These are phyloP conservation scores for Yasuhikotakia modesta DNA, from an alignment of 2,797 vertebrate species.

Conservation along the genomic window DNA sequence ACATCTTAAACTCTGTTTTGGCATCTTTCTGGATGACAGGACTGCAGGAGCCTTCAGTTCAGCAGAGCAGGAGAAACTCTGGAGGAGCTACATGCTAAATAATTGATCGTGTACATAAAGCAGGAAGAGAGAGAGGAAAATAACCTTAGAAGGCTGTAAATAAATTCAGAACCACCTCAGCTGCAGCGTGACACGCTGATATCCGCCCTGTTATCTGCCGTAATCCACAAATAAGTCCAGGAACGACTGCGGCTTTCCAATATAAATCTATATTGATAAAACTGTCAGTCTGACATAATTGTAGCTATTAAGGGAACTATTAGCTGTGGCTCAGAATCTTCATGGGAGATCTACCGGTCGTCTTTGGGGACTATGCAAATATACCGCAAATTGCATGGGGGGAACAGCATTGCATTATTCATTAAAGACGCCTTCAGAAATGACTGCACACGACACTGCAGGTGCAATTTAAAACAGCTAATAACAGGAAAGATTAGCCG, in stretches of 20 bases:
- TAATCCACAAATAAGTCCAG: slow-evolving; percentile 46
- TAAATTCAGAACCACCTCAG: slow-evolving; percentile 54
- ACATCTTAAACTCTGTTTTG: background rate
- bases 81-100: slow-evolving; percentile 67
- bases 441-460: slow-evolving; percentile 38
- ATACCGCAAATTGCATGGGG: slow-evolving; percentile 37
- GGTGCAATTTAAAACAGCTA: slow-evolving; percentile 27
- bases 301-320: slow-evolving; percentile 57
- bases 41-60: slow-evolving; percentile 53
- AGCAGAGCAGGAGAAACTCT: slow-evolving; percentile 62
- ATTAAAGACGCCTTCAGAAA: slow-evolving; percentile 55
- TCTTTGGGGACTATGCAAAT: slow-evolving; percentile 54
- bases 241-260: slow-evolving; percentile 39
- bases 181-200: slow-evolving; percentile 32
- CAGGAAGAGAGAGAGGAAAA: slow-evolving; percentile 32
- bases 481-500: slow-evolving; percentile 27
- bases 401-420: slow-evolving; percentile 36
- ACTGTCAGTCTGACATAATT: slow-evolving; percentile 47
- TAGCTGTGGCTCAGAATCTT: slow-evolving; percentile 42
- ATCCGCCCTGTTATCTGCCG: slow-evolving; percentile 17
- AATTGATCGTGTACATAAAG: slow-evolving; percentile 71
- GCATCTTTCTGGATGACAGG: slow-evolving; percentile 23
- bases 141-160: slow-evolving; percentile 53
- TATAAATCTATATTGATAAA: slow-evolving; percentile 58
- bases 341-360: slow-evolving; percentile 28